Conservation (phyloP, 2,888 invertebrate species). For the Ormyrus nitidulus region DNA sequence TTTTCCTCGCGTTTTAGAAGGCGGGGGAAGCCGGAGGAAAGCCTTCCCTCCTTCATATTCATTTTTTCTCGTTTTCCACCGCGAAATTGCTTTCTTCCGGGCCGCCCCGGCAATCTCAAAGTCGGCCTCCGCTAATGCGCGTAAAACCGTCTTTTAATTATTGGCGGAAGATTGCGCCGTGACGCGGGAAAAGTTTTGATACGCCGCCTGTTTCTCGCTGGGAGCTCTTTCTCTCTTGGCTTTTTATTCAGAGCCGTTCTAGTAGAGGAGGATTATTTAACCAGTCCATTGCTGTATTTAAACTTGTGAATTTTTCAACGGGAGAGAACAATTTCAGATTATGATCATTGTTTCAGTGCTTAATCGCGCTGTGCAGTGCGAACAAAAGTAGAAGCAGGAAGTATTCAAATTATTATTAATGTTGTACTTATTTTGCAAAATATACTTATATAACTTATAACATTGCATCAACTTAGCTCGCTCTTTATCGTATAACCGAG, state of each 20-base stretch:
- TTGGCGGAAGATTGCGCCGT: constrained; percentile 13
- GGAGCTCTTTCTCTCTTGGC: not conserved
- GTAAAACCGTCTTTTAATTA: constrained; percentile 51
- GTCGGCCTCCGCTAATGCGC: constrained; percentile 20
- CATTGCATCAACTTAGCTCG: too few relatives aligned
- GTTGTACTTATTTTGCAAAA: too few relatives aligned
- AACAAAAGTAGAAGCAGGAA: too few relatives aligned
- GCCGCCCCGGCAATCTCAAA: not conserved
- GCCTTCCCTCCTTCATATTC: constrained; percentile 55
- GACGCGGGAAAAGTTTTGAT: not conserved
- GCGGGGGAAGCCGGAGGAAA: not conserved
- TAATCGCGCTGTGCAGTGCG: too few relatives aligned
- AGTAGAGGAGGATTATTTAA: too few relatives aligned
- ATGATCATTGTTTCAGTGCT: too few relatives aligned
- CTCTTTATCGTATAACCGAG: too few relatives aligned
- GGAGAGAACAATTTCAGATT: too few relatives aligned
- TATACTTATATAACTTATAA: too few relatives aligned
- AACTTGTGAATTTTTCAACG: too few relatives aligned
- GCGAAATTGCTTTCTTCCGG: constrained; percentile 51
- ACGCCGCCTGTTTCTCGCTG: not conserved
- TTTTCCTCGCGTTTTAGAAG: constrained; percentile 5
- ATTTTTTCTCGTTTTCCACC: constrained; percentile 42
- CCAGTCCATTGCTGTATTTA: too few relatives aligned
- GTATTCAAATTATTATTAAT: too few relatives aligned
- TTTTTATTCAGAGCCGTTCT: not conserved